phyloP scores from a whole-genome alignment of 2,797 vertebrate genomes.

The Peromyscus aztecus region DNA sequence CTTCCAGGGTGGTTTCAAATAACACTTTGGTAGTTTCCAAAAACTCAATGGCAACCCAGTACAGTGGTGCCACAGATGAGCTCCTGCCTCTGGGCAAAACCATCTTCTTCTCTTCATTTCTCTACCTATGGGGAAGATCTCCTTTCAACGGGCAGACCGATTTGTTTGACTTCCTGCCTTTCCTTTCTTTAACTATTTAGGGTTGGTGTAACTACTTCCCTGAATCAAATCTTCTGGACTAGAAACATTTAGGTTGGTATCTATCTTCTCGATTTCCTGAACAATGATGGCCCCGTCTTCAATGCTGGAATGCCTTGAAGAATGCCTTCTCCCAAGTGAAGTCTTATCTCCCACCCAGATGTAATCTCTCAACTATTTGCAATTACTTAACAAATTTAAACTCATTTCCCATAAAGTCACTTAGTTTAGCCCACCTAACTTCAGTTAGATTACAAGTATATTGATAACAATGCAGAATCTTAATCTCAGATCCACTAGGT shows the following conservation, averaged over 20 bases:
- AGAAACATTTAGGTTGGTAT: neutral
- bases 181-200: neutral
- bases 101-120: neutral
- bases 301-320: neutral
- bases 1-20: neutral
- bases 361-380: neutral
- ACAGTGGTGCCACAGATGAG: neutral
- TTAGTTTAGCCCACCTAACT: neutral
- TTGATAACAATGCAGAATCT: neutral
- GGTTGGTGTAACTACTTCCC: neutral
- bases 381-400: neutral
- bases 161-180: neutral
- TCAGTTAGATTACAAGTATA: neutral
- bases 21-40: neutral
- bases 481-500: neutral
- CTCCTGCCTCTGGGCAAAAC: neutral
- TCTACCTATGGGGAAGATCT: neutral
- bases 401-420: neutral
- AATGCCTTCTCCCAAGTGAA: neutral
- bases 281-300: neutral
- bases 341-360: neutral
- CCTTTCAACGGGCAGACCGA: neutral
- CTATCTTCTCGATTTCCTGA: neutral
- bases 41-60: neutral
- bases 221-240: neutral